A percentile compares a stretch with the other conserved stretches of the same genome.
Conservation (phyloP, 2,797 vertebrate species). For the Stomatorhinus walkeri region DNA sequence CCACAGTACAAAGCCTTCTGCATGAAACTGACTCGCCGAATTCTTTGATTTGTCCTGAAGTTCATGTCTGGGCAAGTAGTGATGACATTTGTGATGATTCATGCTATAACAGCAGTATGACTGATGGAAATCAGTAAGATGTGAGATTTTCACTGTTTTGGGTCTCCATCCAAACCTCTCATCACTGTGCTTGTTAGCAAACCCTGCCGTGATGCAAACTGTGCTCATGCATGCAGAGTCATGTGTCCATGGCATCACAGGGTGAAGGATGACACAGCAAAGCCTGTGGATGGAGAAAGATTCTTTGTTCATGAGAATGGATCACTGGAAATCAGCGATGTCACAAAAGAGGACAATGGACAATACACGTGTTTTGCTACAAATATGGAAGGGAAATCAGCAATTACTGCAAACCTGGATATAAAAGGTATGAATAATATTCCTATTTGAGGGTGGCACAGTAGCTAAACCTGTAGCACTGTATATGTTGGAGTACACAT, state of each 20-base stretch:
- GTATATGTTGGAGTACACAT: background rate
- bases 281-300: constrained; percentile 54
- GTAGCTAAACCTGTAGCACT: background rate
- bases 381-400: constrained; percentile 72
- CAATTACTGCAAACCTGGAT: constrained; percentile 68
- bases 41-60: background rate
- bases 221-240: background rate
- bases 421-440: constrained; percentile 69
- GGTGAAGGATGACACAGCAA: constrained; percentile 70
- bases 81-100: background rate
- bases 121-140: background rate
- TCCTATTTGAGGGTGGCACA: background rate
- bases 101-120: background rate
- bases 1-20: background rate
- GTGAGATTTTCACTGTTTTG: background rate
- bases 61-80: background rate
- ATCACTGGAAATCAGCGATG: constrained; percentile 69
- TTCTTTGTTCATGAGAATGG: constrained; percentile 68
- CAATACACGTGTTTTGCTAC: constrained; percentile 78
- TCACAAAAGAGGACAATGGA: constrained; percentile 67
- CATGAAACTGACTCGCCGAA: background rate
- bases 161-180: background rate
- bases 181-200: background rate
- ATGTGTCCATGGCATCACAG: constrained; percentile 46
- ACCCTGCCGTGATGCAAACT: background rate